phyloP scores from a whole-genome alignment of 23 tunicate species.

The Phallusia fumigata region DNA sequence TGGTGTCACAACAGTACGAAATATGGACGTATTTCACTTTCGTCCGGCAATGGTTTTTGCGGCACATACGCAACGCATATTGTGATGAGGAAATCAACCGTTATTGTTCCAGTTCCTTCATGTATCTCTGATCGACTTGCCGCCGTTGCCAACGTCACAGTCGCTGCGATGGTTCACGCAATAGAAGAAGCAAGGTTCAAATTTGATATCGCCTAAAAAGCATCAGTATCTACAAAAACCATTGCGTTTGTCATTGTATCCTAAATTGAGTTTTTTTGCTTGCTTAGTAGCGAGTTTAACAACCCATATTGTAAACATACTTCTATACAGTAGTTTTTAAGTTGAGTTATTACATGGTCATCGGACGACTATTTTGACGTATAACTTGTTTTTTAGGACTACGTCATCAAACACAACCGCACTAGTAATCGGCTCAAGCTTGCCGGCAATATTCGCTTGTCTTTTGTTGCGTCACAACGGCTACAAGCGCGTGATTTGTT shows the following conservation, averaged over 20 bases:
- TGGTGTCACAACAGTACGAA: neutral
- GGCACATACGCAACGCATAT: constrained; percentile 1
- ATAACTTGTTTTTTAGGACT: no score
- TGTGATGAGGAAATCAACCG: neutral
- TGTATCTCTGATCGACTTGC: neutral
- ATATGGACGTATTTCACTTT: neutral
- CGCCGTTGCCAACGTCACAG: constrained; percentile 1
- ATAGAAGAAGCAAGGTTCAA: neutral
- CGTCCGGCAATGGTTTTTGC: neutral
- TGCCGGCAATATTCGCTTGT: neutral
- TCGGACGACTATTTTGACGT: no score
- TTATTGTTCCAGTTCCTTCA: neutral
- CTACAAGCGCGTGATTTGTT: neutral
- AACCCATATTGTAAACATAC: no score
- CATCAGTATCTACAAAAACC: no score
- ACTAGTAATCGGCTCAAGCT: neutral
- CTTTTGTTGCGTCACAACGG: constrained; percentile 6
- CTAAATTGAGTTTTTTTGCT: neutral
- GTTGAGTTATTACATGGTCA: no score
- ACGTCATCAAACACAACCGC: neutral
- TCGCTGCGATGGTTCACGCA: constrained; percentile 5
- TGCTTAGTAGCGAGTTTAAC: no score
- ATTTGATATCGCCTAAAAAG: neutral
- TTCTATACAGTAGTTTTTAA: no score
- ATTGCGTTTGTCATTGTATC: neutral